Evolutionary conservation across 2,797 vertebrate species (phyloP), one percentile per base, ranked within the genome.

Genomic region (Rhinoraja longicauda): DNA sequence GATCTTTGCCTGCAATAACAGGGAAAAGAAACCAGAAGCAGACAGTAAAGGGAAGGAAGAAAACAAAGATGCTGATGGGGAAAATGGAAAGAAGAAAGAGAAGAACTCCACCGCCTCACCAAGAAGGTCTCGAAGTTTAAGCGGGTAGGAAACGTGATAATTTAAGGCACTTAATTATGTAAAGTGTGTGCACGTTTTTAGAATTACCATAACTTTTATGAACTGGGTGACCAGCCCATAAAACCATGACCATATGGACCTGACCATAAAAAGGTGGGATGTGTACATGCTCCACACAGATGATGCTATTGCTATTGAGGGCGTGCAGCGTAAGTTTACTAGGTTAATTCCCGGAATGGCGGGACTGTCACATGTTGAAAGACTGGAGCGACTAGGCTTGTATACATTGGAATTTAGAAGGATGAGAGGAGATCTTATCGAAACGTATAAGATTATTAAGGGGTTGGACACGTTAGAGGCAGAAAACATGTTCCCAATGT

Each of bases 41-140:
- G 96, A 96, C 93, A 95, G 94, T 29, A 96, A 96, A 93, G 96
- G 0, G 45, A 92, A 92, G 72, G 90, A 92, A 57, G 67, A 75
- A 92, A 73, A n/a, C 26, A 94, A 95, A 95, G 39, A 95, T 91
- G 95, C 94, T 94, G 95, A 97, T 24, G 95, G 93, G 93, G 96
- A 97, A 77, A 96, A 97, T 93, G 97, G 95, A 94, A 97, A 96
- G 93, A 96, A 96, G 94, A 97, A 96, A 95, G 97, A 97, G 10
- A 97, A 97, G 93, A 96, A 95, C 93, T 96, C 96, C 93, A 96
- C 96, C 94, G 96, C 96, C 59, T 96, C 96, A 10, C 96, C 96
- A 91, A 97, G 97, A 95, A 96, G 96, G 95, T 98, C 97, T 70
- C 96, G 95, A 91, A 98, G 97, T 94, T 95, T 96, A 93, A 97